These are phyloP conservation scores for Dryobotodes eremita DNA, from an alignment of 2,888 invertebrate species.

Conservation along the genomic window DNA sequence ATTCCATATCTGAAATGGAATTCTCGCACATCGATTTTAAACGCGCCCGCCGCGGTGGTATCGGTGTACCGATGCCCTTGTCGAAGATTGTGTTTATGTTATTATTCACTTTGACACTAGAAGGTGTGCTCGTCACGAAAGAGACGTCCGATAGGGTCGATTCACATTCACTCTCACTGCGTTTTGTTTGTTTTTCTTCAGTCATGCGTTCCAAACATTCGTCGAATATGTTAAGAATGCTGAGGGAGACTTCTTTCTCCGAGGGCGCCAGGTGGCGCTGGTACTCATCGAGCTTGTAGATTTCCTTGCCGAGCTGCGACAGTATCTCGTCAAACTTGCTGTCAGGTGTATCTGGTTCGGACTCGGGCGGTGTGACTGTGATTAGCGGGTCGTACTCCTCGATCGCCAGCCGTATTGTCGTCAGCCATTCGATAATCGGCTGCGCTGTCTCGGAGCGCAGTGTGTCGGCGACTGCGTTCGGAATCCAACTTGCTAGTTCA, in stretches of 20 bases:
- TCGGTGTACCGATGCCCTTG: conserved; percentile 77
- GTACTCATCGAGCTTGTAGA: conserved; percentile 87
- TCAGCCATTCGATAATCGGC: conserved; percentile 87
- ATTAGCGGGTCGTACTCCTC: conserved; percentile 88
- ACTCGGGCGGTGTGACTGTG: conserved; percentile 76
- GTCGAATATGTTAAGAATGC: conserved; percentile 88
- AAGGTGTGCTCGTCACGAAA: conserved; percentile 83
- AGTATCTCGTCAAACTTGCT: conserved; percentile 88
- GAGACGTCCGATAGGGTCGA: conserved; percentile 79
- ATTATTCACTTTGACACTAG: conserved; percentile 72
- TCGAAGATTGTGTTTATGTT: conserved; percentile 73
- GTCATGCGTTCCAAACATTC: conserved; percentile 86
- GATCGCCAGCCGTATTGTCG: conserved; percentile 80
- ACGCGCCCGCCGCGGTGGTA: conserved; percentile 79
- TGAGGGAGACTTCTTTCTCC: conserved; percentile 82
- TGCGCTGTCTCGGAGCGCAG: conserved; percentile 82
- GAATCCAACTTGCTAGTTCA: conserved; percentile 89
- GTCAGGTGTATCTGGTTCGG: conserved; percentile 73
- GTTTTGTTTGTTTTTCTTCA: conserved; percentile 71
- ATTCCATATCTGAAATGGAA: conserved; percentile 65
- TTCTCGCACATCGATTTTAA: conserved; percentile 71
- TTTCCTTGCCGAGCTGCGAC: conserved; percentile 87
- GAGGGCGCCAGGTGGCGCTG: conserved; percentile 81
- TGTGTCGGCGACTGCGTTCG: conserved; percentile 87
- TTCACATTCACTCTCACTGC: conserved; percentile 82